These are phyloP conservation scores for Meda fulgida DNA, from an alignment of 2,797 vertebrate genomes.

Conservation along the genomic window DNA sequence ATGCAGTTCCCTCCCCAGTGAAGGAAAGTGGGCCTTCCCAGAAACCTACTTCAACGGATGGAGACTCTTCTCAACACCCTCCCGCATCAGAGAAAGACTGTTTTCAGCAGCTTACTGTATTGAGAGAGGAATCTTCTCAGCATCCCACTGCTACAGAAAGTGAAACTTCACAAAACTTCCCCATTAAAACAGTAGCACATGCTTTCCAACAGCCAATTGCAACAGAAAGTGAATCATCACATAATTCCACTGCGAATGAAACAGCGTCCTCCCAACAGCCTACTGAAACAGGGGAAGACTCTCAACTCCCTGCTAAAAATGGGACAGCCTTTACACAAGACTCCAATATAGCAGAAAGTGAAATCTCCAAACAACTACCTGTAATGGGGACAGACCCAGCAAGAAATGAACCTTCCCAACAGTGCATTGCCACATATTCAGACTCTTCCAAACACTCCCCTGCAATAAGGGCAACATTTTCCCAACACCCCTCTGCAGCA, in stretches of 20 bases:
- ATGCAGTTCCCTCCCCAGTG: background rate
- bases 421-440: background rate
- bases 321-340: constrained; percentile 26
- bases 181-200: background rate
- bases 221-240: constrained; percentile 21
- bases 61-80: background rate
- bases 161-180: background rate
- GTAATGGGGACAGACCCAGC: background rate
- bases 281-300: constrained; percentile 33
- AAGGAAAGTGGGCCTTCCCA: background rate
- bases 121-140: constrained; percentile 3
- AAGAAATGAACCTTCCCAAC: background rate
- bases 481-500: background rate
- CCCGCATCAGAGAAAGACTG: background rate
- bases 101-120: background rate
- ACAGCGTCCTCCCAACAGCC: constrained; percentile 30
- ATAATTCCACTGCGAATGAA: constrained; percentile 6
- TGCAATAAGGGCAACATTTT: background rate
- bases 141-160: constrained; percentile 1
- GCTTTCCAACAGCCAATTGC: constrained; percentile 29
- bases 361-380: background rate
- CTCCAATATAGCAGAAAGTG: constrained; percentile 21
- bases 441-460: background rate
- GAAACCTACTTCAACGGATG: background rate
- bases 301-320: background rate